phyloP scores from a whole-genome alignment of 2,113 vertebrate genomes.

The Stigmatopora argus region DNA sequence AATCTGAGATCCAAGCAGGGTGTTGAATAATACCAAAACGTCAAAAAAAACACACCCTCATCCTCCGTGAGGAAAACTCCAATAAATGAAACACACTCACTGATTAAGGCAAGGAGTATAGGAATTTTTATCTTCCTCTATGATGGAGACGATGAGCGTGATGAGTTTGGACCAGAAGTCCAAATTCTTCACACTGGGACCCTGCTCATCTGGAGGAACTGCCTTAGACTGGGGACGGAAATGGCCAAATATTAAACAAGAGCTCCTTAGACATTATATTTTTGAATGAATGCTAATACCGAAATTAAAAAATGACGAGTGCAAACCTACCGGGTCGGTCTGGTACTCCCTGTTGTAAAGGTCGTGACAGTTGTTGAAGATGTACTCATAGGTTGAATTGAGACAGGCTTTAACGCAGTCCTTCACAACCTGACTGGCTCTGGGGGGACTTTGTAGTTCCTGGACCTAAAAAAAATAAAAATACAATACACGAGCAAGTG shows the following conservation, averaged over 20 bases:
- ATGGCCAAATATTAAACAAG: background rate
- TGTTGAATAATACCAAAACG: too few species aligned
- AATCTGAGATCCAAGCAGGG: background rate
- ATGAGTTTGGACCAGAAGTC: constrained; percentile 99
- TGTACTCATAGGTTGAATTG: constrained; percentile 95
- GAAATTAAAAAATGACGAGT: too few species aligned
- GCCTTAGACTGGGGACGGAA: constrained; percentile 78
- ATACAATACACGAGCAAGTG: constrained; percentile 1
- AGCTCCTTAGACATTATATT: background rate
- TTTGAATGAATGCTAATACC: too few species aligned
- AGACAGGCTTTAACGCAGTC: constrained; percentile 96
- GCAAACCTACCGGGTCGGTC: constrained; percentile 79
- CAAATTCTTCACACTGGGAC: constrained; percentile 93
- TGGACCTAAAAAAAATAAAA: constrained; percentile 78
- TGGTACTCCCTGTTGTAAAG: constrained; percentile 95
- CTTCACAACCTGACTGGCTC: constrained; percentile 95
- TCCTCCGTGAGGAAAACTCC: background rate
- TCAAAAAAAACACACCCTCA: background rate
- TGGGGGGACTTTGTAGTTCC: constrained; percentile 90
- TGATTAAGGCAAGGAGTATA: constrained; percentile 97
- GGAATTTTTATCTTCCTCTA: constrained; percentile 97
- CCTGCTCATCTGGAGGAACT: constrained; percentile 89
- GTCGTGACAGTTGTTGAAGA: constrained; percentile 96
- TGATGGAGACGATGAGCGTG: constrained; percentile 96
- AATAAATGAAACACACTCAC: constrained; percentile 68